Evolutionary conservation across 2,888 invertebrate species (phyloP).

Genomic region (Sinelater perroti): DNA sequence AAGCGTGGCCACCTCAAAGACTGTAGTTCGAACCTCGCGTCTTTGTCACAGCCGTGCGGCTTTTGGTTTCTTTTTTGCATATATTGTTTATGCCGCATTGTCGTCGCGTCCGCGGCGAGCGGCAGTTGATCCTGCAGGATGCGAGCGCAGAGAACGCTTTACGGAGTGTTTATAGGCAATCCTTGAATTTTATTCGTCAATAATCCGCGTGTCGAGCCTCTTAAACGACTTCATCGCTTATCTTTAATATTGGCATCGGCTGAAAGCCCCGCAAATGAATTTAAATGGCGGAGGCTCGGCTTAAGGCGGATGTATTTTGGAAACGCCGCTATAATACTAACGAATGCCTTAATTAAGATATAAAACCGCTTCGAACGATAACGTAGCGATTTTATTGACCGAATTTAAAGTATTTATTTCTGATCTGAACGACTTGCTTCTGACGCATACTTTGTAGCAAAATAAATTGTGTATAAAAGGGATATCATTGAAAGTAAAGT

Average conservation of each 20-base stretch:
- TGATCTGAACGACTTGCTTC: constrained; percentile 1
- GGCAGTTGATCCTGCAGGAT: not conserved
- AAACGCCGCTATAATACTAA: constrained; percentile 11
- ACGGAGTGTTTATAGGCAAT: constrained; percentile 1
- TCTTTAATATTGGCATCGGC: not conserved
- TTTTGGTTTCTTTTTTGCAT: not conserved
- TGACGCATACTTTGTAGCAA: no score
- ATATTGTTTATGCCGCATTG: not conserved
- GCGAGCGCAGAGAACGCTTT: not conserved
- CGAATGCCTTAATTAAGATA: constrained; percentile 9
- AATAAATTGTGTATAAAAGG: no score
- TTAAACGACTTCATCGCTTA: not conserved
- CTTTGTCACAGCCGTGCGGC: constrained; percentile 21
- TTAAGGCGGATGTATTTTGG: constrained; percentile 11
- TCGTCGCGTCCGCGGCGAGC: not conserved
- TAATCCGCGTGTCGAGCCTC: not conserved
- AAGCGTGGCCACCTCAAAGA: constrained; percentile 30
- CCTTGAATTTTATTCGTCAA: not conserved
- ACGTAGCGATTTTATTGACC: constrained; percentile 7
- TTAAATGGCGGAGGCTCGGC: constrained; percentile 5
- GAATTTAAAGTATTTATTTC: constrained; percentile 13
- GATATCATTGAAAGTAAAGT: no score
- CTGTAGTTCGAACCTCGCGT: constrained; percentile 25
- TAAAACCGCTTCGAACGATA: constrained; percentile 14
- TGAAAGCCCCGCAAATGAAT: constrained; percentile 5